Evolutionary conservation across 2,113 vertebrate species (phyloP).

Genomic region (Hypocryptadius cinnamomeus): DNA sequence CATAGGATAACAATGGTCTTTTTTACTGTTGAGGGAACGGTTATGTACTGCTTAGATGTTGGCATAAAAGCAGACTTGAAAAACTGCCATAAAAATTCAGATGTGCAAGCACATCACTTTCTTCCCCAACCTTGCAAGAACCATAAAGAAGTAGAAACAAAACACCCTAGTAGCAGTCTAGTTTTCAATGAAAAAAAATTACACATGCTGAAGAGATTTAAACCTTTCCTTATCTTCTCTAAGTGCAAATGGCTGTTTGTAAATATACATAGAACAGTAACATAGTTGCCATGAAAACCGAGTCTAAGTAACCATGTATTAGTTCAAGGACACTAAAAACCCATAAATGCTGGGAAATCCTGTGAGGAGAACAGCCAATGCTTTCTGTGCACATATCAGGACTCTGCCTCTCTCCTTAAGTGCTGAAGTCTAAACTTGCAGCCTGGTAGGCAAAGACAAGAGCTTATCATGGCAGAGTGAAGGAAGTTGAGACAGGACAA

Average conservation of each 20-base stretch:
- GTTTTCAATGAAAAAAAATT: neutral
- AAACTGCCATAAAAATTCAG: neutral
- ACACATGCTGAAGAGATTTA: neutral
- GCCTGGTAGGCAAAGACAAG: neutral
- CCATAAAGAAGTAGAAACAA: neutral
- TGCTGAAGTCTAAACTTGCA: neutral
- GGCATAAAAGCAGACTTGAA: neutral
- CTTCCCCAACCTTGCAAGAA: neutral
- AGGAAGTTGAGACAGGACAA: neutral
- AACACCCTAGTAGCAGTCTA: neutral
- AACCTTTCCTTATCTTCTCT: neutral
- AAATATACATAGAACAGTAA: neutral
- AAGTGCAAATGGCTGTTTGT: neutral
- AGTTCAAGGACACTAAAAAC: neutral
- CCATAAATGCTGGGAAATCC: neutral
- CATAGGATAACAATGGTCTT: neutral
- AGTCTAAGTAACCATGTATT: neutral
- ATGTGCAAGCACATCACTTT: neutral
- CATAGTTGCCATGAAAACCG: neutral
- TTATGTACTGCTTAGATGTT: neutral
- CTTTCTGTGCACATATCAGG: neutral
- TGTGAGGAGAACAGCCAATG: neutral
- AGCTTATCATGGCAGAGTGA: neutral
- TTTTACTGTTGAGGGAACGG: neutral
- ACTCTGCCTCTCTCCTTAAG: neutral